Evolutionary conservation across 2,113 vertebrate genomes (phyloP), one percentile per base, ranked within the genome.

Genomic region (Phainopepla nitens): DNA sequence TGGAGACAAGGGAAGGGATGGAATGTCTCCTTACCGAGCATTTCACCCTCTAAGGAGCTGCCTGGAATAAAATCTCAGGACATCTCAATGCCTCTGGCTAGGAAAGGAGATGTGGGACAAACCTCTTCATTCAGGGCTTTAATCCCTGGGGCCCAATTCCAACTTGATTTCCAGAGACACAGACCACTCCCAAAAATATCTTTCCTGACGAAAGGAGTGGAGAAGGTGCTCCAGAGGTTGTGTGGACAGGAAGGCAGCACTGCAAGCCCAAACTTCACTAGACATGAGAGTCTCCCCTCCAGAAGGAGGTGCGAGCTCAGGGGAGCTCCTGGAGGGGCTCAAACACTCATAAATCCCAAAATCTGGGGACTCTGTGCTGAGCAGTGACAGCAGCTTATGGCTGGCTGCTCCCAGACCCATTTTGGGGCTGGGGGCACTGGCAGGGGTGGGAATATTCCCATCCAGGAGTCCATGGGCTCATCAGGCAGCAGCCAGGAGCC

Each of bases 161-260:
- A 54, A 8, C 2, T 13, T 23, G 27, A 25, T 25, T 69, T 60
- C 68, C 33, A 47, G 56, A 75, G 36, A 50, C 29, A 51, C 5
- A 1, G 14, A 49, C 2, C 15, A 31, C 22, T n/a, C 28, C 64
- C 66, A 71, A 50, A 53, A 82, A 24, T 3, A 4, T 2, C 3
- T 22, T 47, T 47, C 3, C 6, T 18, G 53, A 66, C 13, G 31
- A 33, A 53, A 33, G 33, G 39, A 80, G 28, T 14, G n/a, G 31
- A 76, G 25, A 49, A 68, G 27, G 22, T 69, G 17, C 29, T 68
- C 27, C 24, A 49, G 54, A 6, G 18, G 15, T 60, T n/a, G 7
- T 0, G 0, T 24, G 41, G 39, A 58, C 22, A 29, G 6, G 44
- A 33, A 42, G 15, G 47, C 14, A 47, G 15, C 23, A 22, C 4